phyloP scores from a whole-genome alignment of 2,797 vertebrate species.

The Myotis pilosus region DNA sequence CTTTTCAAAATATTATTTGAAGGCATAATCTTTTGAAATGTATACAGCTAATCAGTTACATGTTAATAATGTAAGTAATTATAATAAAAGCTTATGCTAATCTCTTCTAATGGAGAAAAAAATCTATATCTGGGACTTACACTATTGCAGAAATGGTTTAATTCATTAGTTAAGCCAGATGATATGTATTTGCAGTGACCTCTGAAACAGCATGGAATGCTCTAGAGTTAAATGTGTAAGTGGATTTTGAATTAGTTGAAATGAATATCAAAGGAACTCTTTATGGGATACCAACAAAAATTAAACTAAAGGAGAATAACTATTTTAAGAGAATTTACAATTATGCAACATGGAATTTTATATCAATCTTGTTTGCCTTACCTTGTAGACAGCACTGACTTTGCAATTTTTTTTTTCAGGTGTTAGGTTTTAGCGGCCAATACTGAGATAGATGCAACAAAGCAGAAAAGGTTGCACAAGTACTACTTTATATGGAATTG shows the following conservation, averaged over 20 bases:
- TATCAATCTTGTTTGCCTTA: background rate
- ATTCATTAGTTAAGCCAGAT: background rate
- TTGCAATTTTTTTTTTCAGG: background rate
- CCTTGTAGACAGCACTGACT: background rate
- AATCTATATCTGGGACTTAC: background rate
- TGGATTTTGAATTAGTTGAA: background rate
- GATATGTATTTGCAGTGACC: background rate
- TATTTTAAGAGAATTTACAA: background rate
- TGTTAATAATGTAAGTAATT: background rate
- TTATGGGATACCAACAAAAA: background rate
- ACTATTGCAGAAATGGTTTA: background rate
- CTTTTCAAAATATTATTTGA: constrained; percentile 65
- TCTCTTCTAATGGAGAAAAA: constrained; percentile 27
- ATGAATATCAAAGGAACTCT: background rate
- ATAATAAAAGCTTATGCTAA: background rate
- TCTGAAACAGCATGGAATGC: background rate
- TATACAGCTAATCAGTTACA: constrained; percentile 30
- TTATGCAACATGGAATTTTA: background rate
- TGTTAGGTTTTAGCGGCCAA: background rate
- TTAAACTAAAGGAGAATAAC: background rate
- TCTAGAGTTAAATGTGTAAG: background rate
- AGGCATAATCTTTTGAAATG: constrained; percentile 44
- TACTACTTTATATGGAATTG: background rate
- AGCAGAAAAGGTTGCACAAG: background rate
- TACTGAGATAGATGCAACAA: background rate